Evolutionary conservation across 53 echinoderm and acorn worm genomes (phyloP).

Genomic region (Arbacia lixula): DNA sequence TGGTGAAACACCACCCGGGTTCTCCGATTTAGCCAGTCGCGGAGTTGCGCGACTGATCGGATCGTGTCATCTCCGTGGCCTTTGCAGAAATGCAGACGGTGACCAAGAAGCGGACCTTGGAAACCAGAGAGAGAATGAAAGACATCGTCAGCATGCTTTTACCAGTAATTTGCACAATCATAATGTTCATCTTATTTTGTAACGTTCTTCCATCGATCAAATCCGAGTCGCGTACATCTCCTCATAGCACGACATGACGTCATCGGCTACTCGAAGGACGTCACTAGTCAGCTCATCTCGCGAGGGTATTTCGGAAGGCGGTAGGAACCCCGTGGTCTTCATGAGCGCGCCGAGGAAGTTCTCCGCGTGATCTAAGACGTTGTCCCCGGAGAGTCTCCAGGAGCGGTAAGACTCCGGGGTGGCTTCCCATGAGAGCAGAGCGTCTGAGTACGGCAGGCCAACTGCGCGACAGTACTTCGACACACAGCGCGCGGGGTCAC

Average conservation of each 20-base stretch:
- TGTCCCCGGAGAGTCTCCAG: constrained; percentile 20
- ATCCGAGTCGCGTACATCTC: constrained; percentile 36
- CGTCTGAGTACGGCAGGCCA: constrained; percentile 29
- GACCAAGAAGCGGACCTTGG: too few species aligned
- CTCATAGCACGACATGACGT: constrained; percentile 2
- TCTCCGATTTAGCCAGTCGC: too few species aligned
- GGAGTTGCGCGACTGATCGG: too few species aligned
- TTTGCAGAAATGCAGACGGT: too few species aligned
- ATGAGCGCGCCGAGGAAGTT: constrained; percentile 23
- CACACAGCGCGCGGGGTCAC: background rate
- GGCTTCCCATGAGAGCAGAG: constrained; percentile 31
- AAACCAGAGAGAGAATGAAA: too few species aligned
- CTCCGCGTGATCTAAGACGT: constrained; percentile 9
- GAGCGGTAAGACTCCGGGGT: constrained; percentile 21
- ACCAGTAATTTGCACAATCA: too few species aligned
- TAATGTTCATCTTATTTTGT: too few species aligned
- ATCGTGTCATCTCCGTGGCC: too few species aligned
- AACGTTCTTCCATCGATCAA: too few species aligned
- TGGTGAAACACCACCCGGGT: too few species aligned
- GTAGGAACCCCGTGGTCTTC: constrained; percentile 16
- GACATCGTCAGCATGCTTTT: too few species aligned
- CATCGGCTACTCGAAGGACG: constrained; percentile 1
- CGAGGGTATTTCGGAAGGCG: constrained; percentile 10
- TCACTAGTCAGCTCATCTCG: constrained; percentile 29
- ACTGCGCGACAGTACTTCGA: constrained; percentile 30